Percentiles rank a stretch among this genome's conserved stretches.
phyloP scores from a whole-genome alignment of 2,113 vertebrate species.

The Paraplagusia blochii region DNA sequence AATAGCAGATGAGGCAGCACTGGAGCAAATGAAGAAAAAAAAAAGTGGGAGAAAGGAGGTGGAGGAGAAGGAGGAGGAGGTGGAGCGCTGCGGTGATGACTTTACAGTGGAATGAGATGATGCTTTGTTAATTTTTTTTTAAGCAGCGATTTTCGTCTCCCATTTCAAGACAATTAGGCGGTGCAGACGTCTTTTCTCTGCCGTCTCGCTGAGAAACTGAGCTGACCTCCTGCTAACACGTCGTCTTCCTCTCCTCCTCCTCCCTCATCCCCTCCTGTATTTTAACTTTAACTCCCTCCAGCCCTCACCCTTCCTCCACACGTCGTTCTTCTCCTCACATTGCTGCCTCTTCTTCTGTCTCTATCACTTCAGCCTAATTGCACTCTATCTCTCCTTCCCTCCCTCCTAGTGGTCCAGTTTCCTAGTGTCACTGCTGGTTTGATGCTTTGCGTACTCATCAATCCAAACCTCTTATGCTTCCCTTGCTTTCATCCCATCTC shows the following conservation, averaged over 20 bases:
- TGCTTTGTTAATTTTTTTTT: constrained; percentile 31
- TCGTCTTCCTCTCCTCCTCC: constrained; percentile 22
- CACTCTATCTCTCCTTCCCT: not conserved
- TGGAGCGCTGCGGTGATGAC: not conserved
- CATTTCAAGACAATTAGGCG: not conserved
- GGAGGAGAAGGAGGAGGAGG: not conserved
- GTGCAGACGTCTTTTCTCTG: constrained; percentile 10
- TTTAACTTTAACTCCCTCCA: not conserved
- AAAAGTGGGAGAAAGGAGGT: not conserved
- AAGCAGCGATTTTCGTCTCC: constrained; percentile 43
- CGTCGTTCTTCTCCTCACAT: constrained; percentile 33
- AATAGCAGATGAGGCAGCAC: not conserved
- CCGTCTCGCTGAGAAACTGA: not conserved
- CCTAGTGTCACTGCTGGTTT: constrained; percentile 17
- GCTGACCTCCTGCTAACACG: constrained; percentile 5
- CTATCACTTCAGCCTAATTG: constrained; percentile 6
- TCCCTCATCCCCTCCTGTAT: not conserved
- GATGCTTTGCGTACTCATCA: not conserved
- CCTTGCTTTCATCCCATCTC: constrained; percentile 26
- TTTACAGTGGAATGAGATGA: not conserved
- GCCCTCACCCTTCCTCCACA: not conserved
- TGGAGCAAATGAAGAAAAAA: constrained; percentile 4
- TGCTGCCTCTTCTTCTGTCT: constrained; percentile 7
- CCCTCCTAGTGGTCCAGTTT: constrained; percentile 13
- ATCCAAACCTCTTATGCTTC: not conserved